Conservation (phyloP, 2,113 vertebrate species). For the Ancistrus triradiatus region DNA sequence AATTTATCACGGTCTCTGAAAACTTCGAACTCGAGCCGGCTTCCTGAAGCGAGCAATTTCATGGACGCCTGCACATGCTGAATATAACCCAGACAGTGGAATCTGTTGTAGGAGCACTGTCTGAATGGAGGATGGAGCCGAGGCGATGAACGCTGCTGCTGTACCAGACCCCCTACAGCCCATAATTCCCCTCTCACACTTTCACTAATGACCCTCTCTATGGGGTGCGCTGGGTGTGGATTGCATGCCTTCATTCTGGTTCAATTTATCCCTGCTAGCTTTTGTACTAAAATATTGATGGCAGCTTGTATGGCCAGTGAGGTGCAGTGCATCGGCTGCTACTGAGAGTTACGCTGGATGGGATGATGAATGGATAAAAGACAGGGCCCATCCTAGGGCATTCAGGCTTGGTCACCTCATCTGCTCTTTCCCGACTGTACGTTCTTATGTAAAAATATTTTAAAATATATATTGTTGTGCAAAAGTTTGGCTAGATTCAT, state of each 20-base stretch:
- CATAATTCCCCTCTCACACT: slow-evolving; percentile 3
- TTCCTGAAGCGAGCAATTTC: slow-evolving; percentile 12
- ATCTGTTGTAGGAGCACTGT: background rate
- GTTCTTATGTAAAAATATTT: too few species aligned
- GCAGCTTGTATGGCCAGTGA: slow-evolving; percentile 21
- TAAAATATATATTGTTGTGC: too few species aligned
- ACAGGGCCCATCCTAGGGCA: too few species aligned
- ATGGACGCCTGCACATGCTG: slow-evolving; percentile 2
- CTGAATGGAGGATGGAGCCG: background rate
- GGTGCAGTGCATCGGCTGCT: background rate
- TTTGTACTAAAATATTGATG: slow-evolving; percentile 62
- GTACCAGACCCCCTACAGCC: background rate
- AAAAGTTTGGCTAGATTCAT: too few species aligned
- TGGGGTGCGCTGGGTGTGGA: background rate
- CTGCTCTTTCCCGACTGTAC: too few species aligned
- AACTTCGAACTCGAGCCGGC: background rate
- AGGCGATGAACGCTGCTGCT: too few species aligned
- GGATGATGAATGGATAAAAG: background rate
- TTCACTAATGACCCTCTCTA: slow-evolving; percentile 19
- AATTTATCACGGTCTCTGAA: slow-evolving; percentile 4
- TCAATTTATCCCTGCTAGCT: slow-evolving; percentile 4
- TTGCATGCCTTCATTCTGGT: slow-evolving; percentile 4
- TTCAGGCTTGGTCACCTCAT: background rate
- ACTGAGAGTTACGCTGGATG: slow-evolving; percentile 6
- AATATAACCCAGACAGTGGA: background rate